Conservation (phyloP, 2,113 vertebrate genomes). For the Cygnus buccinator region DNA sequence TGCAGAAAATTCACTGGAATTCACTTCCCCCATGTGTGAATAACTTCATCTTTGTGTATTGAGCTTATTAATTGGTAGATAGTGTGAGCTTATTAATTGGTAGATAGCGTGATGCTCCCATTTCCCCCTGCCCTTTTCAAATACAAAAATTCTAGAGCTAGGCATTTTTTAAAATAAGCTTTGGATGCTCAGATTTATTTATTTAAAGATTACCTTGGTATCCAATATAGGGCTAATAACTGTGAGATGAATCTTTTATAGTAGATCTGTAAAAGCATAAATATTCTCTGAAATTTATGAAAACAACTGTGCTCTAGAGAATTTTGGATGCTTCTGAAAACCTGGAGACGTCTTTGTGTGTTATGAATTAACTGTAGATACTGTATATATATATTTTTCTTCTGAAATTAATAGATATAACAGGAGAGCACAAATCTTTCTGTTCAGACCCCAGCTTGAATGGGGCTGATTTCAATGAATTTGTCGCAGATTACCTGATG, state of each 20-base stretch:
- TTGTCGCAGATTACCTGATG: not conserved
- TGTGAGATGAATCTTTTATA: not conserved
- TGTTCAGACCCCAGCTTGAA: not conserved
- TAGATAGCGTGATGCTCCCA: not conserved
- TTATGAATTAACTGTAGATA: not conserved
- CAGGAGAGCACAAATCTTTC: not conserved
- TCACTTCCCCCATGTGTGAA: not conserved
- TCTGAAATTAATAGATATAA: not conserved
- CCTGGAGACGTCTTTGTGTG: not conserved
- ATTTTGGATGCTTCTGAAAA: not conserved
- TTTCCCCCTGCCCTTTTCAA: not conserved
- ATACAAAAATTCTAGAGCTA: not conserved
- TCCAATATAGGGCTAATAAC: not conserved
- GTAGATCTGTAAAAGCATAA: not conserved
- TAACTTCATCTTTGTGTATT: not conserved
- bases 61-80: not conserved
- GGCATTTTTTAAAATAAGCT: constrained; percentile 1
- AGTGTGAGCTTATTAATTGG: not conserved
- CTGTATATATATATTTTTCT: not conserved
- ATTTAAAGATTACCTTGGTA: not conserved
- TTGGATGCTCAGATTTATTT: not conserved
- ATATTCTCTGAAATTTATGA: not conserved
- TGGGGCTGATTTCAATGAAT: not conserved
- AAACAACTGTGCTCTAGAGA: not conserved
- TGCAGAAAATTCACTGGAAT: not conserved